Conservation (phyloP, 2,113 vertebrate species). For the Mus pahari region DNA sequence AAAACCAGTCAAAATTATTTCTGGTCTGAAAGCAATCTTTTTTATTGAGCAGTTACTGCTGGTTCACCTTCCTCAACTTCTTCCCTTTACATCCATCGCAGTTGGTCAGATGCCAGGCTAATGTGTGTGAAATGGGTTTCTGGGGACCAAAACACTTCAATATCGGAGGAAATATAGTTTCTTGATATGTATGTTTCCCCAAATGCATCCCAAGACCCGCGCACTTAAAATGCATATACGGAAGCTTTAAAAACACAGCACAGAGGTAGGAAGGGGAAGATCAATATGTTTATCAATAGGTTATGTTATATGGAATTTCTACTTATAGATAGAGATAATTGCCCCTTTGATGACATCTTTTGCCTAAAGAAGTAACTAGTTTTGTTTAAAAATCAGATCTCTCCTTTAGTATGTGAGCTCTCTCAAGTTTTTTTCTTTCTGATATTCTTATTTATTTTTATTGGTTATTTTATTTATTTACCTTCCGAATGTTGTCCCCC, state of each 20-base stretch:
- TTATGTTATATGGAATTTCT: slow-evolving; percentile 56
- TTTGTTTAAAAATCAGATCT: slow-evolving; percentile 61
- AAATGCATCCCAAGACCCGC: slow-evolving; percentile 8
- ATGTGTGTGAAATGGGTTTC: slow-evolving; percentile 64
- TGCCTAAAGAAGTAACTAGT: slow-evolving; percentile 59
- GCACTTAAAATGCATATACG: slow-evolving; percentile 55
- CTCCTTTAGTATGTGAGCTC: slow-evolving; percentile 14
- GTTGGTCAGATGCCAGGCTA: slow-evolving; percentile 15
- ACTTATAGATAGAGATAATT: slow-evolving; percentile 41
- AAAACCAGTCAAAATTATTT: slow-evolving; percentile 58
- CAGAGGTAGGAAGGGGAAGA: slow-evolving; percentile 42
- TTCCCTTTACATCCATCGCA: not conserved
- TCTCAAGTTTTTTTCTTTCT: not conserved
- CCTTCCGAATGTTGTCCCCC: too few species aligned
- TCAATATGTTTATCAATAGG: slow-evolving; percentile 65
- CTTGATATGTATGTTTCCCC: slow-evolving; percentile 5
- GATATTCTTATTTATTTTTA: too few species aligned
- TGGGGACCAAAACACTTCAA: slow-evolving; percentile 13
- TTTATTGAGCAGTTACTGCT: slow-evolving; percentile 17
- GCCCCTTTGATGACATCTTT: slow-evolving; percentile 21
- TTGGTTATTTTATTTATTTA: too few species aligned
- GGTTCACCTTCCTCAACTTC: not conserved
- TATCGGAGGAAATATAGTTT: slow-evolving; percentile 50
- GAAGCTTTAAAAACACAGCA: not conserved
- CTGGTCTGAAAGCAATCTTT: slow-evolving; percentile 51